These are phyloP conservation scores for Crenichthys baileyi DNA, from an alignment of 2,797 vertebrate species.

Conservation along the genomic window DNA sequence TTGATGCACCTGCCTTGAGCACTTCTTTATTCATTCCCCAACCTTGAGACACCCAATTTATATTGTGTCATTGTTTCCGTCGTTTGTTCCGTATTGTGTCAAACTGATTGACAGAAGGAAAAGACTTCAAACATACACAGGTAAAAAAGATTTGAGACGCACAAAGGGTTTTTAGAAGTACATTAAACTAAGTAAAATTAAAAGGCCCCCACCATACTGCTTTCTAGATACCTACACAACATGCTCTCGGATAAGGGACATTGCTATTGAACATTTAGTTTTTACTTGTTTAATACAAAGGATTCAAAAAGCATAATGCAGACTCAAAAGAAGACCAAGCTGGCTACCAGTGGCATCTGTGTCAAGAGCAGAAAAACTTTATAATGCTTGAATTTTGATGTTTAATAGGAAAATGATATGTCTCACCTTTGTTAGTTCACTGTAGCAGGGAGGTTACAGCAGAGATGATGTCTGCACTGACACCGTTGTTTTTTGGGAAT, in stretches of 20 bases:
- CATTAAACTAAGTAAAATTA: background rate
- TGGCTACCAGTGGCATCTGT: too few species aligned
- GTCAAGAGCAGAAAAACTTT: too few species aligned
- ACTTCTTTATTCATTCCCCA: background rate
- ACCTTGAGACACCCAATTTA: background rate
- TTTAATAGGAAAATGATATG: too few species aligned
- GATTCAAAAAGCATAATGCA: background rate
- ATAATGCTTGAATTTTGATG: too few species aligned
- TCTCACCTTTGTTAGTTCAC: background rate
- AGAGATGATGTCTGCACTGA: background rate
- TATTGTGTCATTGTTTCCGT: background rate
- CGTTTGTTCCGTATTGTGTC: background rate
- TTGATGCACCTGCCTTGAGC: background rate
- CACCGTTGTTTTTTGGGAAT: background rate
- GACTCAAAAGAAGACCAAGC: too few species aligned
- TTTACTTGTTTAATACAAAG: too few species aligned
- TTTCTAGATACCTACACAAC: background rate
- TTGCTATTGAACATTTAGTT: too few species aligned
- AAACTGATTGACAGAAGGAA: background rate
- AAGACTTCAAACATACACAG: background rate
- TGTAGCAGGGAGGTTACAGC: background rate
- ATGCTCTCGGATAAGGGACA: too few species aligned
- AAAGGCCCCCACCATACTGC: background rate
- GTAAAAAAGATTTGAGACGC: background rate
- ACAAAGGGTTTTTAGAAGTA: background rate